phyloP scores from a whole-genome alignment of 2,113 vertebrate genomes.

The Erythrocebus patas region DNA sequence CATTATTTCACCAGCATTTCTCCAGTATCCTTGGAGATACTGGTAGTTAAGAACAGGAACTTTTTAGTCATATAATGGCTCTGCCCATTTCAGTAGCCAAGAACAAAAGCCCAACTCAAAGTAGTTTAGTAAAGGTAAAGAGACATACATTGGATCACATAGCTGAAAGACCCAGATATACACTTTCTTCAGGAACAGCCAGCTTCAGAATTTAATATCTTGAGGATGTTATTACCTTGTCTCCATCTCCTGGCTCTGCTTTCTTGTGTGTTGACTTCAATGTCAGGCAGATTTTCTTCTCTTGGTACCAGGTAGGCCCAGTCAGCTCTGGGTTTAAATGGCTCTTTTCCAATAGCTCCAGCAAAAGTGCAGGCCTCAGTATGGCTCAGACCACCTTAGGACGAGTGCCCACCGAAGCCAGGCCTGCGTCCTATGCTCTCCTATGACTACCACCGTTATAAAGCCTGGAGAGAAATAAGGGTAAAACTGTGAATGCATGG shows the following conservation, averaged over 20 bases:
- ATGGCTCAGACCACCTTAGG: not conserved
- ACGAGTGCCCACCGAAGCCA: too few relatives aligned
- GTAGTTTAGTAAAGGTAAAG: not conserved
- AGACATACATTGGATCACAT: not conserved
- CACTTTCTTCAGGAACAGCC: not conserved
- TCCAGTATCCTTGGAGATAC: not conserved
- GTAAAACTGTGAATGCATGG: not conserved
- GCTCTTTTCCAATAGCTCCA: not conserved
- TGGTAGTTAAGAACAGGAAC: not conserved
- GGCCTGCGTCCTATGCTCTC: not conserved
- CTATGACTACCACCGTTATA: accelerated
- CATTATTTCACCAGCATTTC: not conserved
- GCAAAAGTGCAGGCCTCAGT: not conserved
- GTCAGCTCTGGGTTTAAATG: not conserved
- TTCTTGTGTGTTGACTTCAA: not conserved
- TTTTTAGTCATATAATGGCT: not conserved
- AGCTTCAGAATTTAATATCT: not conserved
- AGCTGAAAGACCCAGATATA: not conserved
- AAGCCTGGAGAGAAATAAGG: not conserved
- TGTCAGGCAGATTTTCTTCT: not conserved
- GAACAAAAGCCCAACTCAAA: not conserved
- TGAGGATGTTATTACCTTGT: not conserved
- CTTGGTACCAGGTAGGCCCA: not conserved
- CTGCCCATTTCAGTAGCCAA: not conserved
- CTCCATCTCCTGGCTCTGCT: not conserved